Base-by-base conservation (phyloP, 2,888 invertebrate species). In the Eristalis tenax region DNA sequence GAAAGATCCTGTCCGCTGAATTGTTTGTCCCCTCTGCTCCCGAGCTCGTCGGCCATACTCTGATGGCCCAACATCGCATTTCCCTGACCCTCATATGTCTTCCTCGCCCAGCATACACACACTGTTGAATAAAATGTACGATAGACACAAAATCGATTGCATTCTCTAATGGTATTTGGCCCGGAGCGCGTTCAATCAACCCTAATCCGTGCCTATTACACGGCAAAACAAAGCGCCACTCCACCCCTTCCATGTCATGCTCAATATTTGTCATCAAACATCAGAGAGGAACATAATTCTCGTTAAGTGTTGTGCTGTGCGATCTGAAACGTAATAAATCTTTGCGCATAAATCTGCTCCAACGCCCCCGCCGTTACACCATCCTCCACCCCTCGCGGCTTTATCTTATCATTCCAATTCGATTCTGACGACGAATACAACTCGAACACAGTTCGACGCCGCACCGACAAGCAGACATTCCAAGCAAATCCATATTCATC, bases 401-500 rank as follows among this genome's bases (percentile, higher is more conserved):
- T 65, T 28, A 50, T 26, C 70, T 74, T 61, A 66, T 74, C 38
- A 68, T 69, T 68, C 69, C 66, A 40, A 77, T 78, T 78, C 59
- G 40, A 61, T 43, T 69, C 56, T 65, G n/a, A 26, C 50, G 70
- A 70, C 50, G 70, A 70, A 64, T 38, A 65, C 40, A 22, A 15
- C 40, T 22, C 23, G 23, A 50, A 18, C 40, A 40, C 65, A 43
- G 18, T 32, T 69, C 65, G 57, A 65, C 59, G 64, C 28, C 40
- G 59, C 61, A 68, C 59, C 68, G 73, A 68, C 77, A 69, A 43
- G 15, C 68, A 71, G 82, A 78, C 74, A 70, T 26, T 76, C 63
- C 35, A 59, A 69, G 76, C 63, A 56, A 83, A 83, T 83, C 83
- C 83, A 76, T 83, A 80, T 83, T 87, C 83, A 83, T 87, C 83